Evolutionary conservation across 2,888 invertebrate genomes (phyloP), one percentile per base, ranked within the genome.

Genomic region (Tenthredo distinguenda): DNA sequence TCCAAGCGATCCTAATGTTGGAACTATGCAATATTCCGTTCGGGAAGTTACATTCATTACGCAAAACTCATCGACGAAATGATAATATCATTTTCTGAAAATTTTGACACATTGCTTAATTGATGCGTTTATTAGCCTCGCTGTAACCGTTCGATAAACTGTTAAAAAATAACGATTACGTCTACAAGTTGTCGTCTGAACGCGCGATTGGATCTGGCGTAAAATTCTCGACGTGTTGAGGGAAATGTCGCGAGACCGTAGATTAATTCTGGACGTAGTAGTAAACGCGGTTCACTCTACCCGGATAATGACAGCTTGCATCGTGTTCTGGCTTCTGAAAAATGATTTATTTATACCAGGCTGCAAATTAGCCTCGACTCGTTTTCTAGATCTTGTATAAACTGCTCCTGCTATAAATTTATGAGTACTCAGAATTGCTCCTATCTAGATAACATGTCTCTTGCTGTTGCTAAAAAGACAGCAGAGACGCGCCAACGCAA

Each of bases 281-380:
- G 55, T 55, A 55, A 77, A 77, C 31, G 26, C 34, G 77, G 18
- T 77, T 43, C 34, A 77, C n/a, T 50, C 47, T 31, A 55, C 77
- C 55, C 55, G 55, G 47, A 50, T 77, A 77, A 77, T 77, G 77
- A 77, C 77, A 77, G 77, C 77, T 55, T 77, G 55, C 55, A 55
- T 9, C 77, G 55, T 77, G 77, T 77, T 6, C 77, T 55, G 21
- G 50, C 40, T 50, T 26, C 15, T 50, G 50, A 55, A 77, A 77
- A 77, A 77, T 77, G 31, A 77, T 40, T 62, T 62, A 81, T 58
- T 62, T 58, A 26, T 62, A 81, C 21, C 21, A 37, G 62, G 81
- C 40, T 37, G 81, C 58, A 81, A 62, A 81, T 81, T 62, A 58
- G 34, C 62, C 62, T 12, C 2, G 37, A 81, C 81, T 62, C n/a